phyloP scores from a whole-genome alignment of 2,113 vertebrate genomes.

The Fukomys damarensis region DNA sequence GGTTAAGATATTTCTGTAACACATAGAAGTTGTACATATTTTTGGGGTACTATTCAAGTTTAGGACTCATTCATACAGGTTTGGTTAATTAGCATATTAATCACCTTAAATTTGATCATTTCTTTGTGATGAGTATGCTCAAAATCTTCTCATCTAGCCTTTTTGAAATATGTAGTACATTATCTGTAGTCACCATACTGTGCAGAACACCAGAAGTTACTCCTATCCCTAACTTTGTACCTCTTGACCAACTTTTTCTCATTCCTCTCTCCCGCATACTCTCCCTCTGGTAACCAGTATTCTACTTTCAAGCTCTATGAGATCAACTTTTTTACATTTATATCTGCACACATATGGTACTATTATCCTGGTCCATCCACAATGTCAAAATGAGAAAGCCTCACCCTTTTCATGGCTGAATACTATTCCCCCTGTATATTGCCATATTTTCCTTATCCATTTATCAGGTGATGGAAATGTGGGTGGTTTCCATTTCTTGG shows the following conservation, averaged over 20 bases:
- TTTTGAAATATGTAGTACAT: not conserved
- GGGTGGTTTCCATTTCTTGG: not conserved
- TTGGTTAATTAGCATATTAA: not conserved
- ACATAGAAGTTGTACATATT: not conserved
- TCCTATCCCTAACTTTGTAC: not conserved
- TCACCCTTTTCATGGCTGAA: not conserved
- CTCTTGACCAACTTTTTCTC: not conserved
- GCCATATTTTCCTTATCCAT: not conserved
- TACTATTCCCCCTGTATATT: not conserved
- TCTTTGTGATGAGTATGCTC: not conserved
- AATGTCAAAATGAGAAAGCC: not conserved
- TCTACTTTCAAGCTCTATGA: not conserved
- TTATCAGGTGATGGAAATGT: not conserved
- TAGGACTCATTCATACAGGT: not conserved
- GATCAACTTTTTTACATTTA: not conserved
- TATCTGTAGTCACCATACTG: not conserved
- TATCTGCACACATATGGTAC: no score
- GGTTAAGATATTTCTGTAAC: not conserved
- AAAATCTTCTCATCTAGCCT: not conserved
- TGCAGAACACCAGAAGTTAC: accelerated
- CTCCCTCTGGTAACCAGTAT: not conserved
- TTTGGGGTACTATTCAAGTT: not conserved
- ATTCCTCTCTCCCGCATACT: not conserved
- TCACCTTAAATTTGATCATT: not conserved
- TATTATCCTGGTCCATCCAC: no score